Percentiles rank a stretch among this genome's conserved stretches.
These are phyloP conservation scores for Tachina fera DNA, from an alignment of 2,888 invertebrate species.

Conservation along the genomic window DNA sequence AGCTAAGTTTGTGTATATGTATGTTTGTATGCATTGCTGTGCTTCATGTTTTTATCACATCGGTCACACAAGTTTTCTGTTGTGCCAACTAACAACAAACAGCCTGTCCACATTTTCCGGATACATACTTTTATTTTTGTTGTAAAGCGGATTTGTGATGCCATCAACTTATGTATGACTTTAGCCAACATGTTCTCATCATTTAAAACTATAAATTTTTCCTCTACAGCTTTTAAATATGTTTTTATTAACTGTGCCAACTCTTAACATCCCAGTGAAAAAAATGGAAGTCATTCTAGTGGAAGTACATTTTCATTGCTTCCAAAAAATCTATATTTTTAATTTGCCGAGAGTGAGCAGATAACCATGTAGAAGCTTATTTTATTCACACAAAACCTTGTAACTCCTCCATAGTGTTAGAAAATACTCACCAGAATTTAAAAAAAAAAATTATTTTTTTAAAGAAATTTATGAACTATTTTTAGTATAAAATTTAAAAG, in stretches of 20 bases:
- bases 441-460: no score
- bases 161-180: conserved; percentile 53
- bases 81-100: not conserved
- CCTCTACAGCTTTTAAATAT: conserved; percentile 38
- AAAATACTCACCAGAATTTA: no score
- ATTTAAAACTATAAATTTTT: conserved; percentile 51
- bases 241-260: conserved; percentile 65
- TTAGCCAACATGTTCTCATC: conserved; percentile 64
- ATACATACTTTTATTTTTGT: conserved; percentile 67
- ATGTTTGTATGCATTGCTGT: not conserved
- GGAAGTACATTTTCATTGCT: no score
- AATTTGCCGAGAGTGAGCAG: no score
- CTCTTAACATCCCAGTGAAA: no score
- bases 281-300: no score
- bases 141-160: conserved; percentile 65
- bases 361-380: no score
- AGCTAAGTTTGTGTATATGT: conserved; percentile 1
- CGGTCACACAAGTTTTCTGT: conserved; percentile 38
- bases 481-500: no score
- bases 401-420: no score
- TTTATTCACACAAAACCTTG: no score
- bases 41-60: conserved; percentile 12
- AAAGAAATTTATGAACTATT: no score
- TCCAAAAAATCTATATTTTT: no score
- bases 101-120: conserved; percentile 62